Percentiles rank a stretch among this genome's conserved stretches.
Conservation (phyloP, 2,888 invertebrate species). For the Drosophila paracracens region DNA sequence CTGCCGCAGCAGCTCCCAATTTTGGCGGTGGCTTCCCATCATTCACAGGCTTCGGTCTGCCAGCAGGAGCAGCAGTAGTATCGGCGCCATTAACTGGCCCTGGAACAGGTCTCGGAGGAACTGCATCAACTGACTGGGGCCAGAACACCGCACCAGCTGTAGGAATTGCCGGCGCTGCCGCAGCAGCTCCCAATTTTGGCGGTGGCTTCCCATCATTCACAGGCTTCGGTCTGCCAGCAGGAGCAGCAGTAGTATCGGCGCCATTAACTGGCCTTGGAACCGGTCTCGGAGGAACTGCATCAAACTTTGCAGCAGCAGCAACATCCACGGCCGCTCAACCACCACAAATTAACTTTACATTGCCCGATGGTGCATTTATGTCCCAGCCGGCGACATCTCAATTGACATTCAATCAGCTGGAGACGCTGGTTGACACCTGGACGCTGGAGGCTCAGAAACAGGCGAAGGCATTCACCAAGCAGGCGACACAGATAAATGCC, state of each 20-base stretch:
- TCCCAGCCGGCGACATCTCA: too few species aligned
- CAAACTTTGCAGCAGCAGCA: background rate
- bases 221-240: conserved; percentile 54
- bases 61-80: conserved; percentile 21
- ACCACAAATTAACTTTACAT: conserved; percentile 9
- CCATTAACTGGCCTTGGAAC: conserved; percentile 35
- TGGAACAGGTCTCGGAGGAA: conserved; percentile 52
- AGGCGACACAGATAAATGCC: conserved; percentile 97
- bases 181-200: conserved; percentile 41
- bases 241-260: conserved; percentile 26
- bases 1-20: conserved; percentile 59
- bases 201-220: conserved; percentile 72
- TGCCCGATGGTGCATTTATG: conserved; percentile 56
- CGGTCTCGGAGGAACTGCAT: conserved; percentile 17
- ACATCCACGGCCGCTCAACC: conserved; percentile 24
- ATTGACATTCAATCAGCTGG: too few species aligned
- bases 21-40: conserved; percentile 74
- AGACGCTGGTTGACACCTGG: too few species aligned
- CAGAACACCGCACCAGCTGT: conserved; percentile 37
- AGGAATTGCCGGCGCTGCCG: conserved; percentile 17
- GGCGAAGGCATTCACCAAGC: conserved; percentile 95
- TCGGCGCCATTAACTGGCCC: conserved; percentile 40
- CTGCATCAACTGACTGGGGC: background rate
- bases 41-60: conserved; percentile 21
- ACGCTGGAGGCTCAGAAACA: conserved; percentile 93